Conservation (phyloP, 2,888 invertebrate genomes). For the Microdon myrmicae region DNA sequence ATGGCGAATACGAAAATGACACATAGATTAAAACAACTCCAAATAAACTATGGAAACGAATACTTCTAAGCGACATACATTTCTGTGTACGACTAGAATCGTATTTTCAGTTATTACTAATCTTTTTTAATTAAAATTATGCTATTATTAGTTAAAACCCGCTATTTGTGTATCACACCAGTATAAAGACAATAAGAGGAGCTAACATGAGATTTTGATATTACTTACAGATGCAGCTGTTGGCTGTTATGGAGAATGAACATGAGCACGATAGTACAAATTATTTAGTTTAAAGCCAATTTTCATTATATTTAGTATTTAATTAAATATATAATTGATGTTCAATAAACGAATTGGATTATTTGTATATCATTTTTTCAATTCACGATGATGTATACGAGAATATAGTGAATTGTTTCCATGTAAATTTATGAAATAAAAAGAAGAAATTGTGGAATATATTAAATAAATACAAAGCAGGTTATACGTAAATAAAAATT, state of each 20-base stretch:
- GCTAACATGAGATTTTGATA: constrained; percentile 25
- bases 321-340: neutral
- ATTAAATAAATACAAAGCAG: constrained; percentile 29
- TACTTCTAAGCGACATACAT: no score
- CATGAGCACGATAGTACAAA: constrained; percentile 35
- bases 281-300: constrained; percentile 29
- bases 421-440: constrained; percentile 26
- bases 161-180: neutral
- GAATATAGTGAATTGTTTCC: constrained; percentile 26
- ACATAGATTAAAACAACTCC: no score
- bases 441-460: constrained; percentile 29
- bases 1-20: no score
- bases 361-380: constrained; percentile 13
- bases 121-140: no score
- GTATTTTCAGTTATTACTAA: no score
- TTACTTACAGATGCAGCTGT: constrained; percentile 57
- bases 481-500: constrained; percentile 12
- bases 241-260: constrained; percentile 53
- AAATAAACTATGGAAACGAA: no score
- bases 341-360: constrained; percentile 1
- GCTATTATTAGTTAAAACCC: no score
- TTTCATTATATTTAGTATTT: constrained; percentile 4
- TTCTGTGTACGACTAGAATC: no score
- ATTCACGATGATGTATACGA: constrained; percentile 21
- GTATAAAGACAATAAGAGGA: constrained; percentile 12